Conservation (phyloP, 2,797 vertebrate genomes). For the Coccyzus lansbergi region DNA sequence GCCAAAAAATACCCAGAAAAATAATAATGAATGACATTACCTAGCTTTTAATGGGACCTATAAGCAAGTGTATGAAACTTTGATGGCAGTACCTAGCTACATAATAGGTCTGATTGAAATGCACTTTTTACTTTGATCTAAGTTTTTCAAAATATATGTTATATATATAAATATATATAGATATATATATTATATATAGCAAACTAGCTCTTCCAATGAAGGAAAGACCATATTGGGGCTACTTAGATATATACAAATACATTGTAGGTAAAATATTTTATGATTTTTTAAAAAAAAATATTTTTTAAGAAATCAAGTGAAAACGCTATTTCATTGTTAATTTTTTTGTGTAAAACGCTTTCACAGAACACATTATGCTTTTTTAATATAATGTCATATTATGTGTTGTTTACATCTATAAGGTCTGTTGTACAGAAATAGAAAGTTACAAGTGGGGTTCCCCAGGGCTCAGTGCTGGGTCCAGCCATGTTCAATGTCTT, state of each 20-base stretch:
- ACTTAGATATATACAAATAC: not conserved
- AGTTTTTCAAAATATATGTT: not conserved
- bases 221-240: not conserved
- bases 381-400: not conserved
- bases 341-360: not conserved
- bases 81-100: not conserved
- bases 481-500: too few species aligned
- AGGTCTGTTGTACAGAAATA: too few species aligned
- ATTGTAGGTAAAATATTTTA: not conserved
- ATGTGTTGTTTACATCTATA: not conserved
- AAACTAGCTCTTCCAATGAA: not conserved
- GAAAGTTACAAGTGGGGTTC: too few species aligned
- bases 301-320: not conserved
- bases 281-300: too few species aligned
- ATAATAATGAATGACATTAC: not conserved
- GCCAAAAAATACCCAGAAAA: not conserved
- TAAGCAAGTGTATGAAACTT: not conserved
- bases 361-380: not conserved
- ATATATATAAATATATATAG: not conserved
- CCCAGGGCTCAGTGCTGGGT: too few species aligned
- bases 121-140: not conserved
- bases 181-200: not conserved
- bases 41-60: rapidly evolving
- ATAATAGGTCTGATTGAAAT: not conserved
- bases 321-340: not conserved